Evolutionary conservation across 1,140 invertebrate genomes (phyloP).

Genomic region (Aphelinus atriplicis): DNA sequence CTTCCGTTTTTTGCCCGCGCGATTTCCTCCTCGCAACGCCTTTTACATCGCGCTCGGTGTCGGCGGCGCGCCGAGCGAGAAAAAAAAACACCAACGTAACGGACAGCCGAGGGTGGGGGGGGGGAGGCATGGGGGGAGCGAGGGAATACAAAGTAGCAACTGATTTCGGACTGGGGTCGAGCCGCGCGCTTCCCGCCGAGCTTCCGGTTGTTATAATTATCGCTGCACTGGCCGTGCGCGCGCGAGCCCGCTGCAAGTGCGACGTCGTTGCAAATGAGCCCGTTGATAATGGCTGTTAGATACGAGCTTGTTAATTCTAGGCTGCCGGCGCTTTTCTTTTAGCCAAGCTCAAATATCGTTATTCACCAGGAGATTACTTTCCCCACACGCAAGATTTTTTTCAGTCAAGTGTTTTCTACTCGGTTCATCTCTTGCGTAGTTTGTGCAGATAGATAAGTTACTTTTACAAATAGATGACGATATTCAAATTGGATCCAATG

Average conservation of each 20-base stretch:
- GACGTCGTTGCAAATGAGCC: conserved; percentile 5
- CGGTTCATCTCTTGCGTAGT: too few species aligned
- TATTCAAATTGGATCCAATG: too few species aligned
- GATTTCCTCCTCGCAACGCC: too few species aligned
- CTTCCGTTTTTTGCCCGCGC: not conserved
- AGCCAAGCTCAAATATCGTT: too few species aligned
- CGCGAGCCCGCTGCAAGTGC: not conserved
- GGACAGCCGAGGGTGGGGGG: not conserved
- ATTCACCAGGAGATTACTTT: too few species aligned
- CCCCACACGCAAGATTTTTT: too few species aligned
- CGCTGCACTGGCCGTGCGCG: not conserved
- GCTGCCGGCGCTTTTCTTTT: too few species aligned
- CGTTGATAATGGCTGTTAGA: too few species aligned
- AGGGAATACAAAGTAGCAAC: conserved; percentile 16
- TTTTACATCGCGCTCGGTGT: not conserved
- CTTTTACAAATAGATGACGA: too few species aligned
- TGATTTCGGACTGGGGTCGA: conserved; percentile 11
- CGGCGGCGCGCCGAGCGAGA: not conserved
- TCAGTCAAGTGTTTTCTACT: too few species aligned
- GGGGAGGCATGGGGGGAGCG: not conserved
- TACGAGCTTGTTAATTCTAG: too few species aligned
- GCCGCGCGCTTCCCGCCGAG: not conserved
- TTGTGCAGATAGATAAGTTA: too few species aligned
- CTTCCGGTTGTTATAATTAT: conserved; percentile 23
- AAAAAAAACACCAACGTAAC: not conserved